These are phyloP conservation scores for Notolepis coatsorum DNA, from an alignment of 2,797 vertebrate species.

Conservation along the genomic window DNA sequence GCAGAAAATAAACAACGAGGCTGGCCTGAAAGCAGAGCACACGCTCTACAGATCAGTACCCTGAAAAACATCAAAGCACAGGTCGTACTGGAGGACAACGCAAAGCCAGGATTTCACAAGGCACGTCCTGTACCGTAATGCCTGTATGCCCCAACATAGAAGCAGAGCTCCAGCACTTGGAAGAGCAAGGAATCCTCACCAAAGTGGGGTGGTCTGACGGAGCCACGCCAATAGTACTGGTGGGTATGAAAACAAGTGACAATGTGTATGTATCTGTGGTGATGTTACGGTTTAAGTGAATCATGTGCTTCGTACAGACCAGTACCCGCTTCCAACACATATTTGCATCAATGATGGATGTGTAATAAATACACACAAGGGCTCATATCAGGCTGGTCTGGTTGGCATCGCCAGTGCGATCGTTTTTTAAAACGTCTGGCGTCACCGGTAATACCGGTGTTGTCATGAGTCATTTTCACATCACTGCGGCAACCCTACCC, in stretches of 20 bases:
- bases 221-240: background rate
- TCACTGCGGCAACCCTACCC: no score
- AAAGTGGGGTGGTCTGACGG: constrained; percentile 4
- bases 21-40: background rate
- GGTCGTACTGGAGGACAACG: background rate
- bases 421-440: no score
- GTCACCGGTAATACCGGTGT: no score
- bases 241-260: background rate
- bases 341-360: no score
- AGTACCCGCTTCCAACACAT: no score
- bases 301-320: no score
- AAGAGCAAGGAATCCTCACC: background rate
- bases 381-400: no score
- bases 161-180: background rate
- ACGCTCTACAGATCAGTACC: background rate
- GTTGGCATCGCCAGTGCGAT: no score
- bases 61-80: constrained; percentile 12
- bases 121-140: background rate
- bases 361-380: no score
- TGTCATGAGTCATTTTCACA: no score
- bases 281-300: no score
- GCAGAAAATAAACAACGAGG: background rate
- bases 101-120: background rate
- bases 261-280: background rate
- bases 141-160: constrained; percentile 2